Base-by-base conservation (phyloP, 2,888 invertebrate species). In the Phrixothrix hirtus region DNA sequence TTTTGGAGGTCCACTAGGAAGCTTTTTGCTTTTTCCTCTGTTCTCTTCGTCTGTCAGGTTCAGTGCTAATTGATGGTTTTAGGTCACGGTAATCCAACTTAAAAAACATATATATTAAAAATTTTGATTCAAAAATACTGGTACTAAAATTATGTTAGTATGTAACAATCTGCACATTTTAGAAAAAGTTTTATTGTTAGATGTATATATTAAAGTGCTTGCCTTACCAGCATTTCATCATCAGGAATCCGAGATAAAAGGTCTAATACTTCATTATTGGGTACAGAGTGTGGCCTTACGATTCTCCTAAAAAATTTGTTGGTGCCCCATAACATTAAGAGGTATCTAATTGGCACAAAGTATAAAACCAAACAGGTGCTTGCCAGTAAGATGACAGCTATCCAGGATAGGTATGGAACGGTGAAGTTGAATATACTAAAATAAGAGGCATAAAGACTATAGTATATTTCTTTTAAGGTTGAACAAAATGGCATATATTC, bases 261-360 rank as follows among this genome's bases (percentile, higher is more conserved):
- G 79, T 99, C 98, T 59, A 98, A 77, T 5, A 98, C 79, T 81
- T 98, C 98, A 78, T 98, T 99, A 78, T 98, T 99, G 6, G 95
- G 93, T 77, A 98, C 91, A 26, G 92, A 88, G 75, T 97, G 91
- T 3, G 98, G 97, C 60, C 94, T 82, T 44, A 97, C 77, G 52
- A 98, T 84, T 76, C 95, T 90, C 66, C 95, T 86, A 15, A 94
- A 88, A 76, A 98, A 99, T 78, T 98, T 99, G 78, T 96, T 95
- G 68, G 71, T 66, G 70, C 97, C 98, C 95, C 96, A 97, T 11
- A 87, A 82, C 82, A 98, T 86, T 41, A 98, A 82, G 35, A 98
- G 80, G 74, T 89, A 92, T 68, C 95, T 83, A 41, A 96, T 77
- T 27, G 97, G 96, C 69, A 99, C 84, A 61, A 89, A 82, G 72